phyloP scores from a whole-genome alignment of 2,888 invertebrate genomes.

The Myopa tessellatipennis region DNA sequence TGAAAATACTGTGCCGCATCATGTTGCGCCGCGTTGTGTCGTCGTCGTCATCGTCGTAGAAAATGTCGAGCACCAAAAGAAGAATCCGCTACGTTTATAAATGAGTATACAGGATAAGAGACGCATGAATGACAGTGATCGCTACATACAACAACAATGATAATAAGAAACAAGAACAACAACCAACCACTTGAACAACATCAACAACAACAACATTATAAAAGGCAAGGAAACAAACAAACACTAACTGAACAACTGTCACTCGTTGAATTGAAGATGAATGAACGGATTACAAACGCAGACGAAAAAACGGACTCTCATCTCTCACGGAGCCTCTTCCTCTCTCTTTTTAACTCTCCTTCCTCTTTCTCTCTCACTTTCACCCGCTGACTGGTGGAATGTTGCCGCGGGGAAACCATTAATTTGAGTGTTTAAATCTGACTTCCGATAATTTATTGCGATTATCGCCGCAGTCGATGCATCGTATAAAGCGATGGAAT shows the following conservation, averaged over 20 bases:
- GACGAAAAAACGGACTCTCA: no score
- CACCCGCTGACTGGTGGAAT: not conserved
- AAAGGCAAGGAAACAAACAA: not conserved
- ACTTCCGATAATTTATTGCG: slow-evolving; percentile 36
- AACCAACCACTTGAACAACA: not conserved
- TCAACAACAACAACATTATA: not conserved
- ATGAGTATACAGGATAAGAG: not conserved
- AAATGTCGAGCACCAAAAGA: not conserved
- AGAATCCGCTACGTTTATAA: not conserved
- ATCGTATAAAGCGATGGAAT: slow-evolving; percentile 7
- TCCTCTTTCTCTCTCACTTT: no score
- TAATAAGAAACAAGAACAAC: not conserved
- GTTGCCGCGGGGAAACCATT: slow-evolving; percentile 11
- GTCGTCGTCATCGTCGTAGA: not conserved
- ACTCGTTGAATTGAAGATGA: not conserved
- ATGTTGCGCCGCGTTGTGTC: not conserved
- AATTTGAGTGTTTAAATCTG: slow-evolving; percentile 35
- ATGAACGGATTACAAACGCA: not conserved
- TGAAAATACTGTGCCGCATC: no score
- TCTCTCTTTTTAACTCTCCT: no score
- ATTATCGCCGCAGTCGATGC: slow-evolving; percentile 34
- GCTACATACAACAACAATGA: not conserved
- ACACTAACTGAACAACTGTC: not conserved
- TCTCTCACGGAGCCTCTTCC: no score
- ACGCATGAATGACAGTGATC: not conserved